Conservation (phyloP, 2,113 vertebrate genomes). For the Myiagra hebetior region DNA sequence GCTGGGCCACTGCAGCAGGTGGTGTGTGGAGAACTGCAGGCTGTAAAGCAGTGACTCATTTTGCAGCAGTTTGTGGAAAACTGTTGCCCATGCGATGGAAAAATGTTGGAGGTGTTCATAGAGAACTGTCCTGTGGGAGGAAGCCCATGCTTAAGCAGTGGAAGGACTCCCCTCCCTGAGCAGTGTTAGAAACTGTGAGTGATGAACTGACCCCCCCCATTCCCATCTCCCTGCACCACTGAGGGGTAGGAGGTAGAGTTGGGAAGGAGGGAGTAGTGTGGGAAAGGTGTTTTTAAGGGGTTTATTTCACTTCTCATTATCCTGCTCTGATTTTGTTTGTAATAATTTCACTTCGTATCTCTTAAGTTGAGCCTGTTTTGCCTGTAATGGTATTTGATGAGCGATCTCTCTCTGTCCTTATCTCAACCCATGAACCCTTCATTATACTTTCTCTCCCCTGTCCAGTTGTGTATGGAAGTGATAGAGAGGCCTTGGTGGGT, state of each 20-base stretch:
- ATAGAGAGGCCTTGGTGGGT: not conserved
- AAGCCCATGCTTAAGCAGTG: not conserved
- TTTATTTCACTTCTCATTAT: not conserved
- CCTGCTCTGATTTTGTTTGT: not conserved
- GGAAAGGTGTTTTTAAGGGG: not conserved
- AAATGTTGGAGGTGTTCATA: not conserved
- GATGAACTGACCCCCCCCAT: not conserved
- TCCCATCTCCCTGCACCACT: not conserved
- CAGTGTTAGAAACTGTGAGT: accelerated
- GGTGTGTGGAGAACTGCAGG: not conserved
- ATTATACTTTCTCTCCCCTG: not conserved
- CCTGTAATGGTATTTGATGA: not conserved
- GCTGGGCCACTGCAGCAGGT: no score
- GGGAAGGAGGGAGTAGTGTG: not conserved
- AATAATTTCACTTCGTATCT: not conserved
- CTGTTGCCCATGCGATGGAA: not conserved
- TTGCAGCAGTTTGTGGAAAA: not conserved
- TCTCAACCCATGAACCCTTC: not conserved
- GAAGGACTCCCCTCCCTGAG: not conserved
- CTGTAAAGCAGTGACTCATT: not conserved
- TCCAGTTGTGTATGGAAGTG: not conserved
- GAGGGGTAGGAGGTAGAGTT: not conserved
- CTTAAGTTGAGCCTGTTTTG: not conserved
- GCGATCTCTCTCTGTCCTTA: not conserved
- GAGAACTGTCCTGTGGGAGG: not conserved